Conservation (phyloP, 2,113 vertebrate genomes). For the western clawed frog (Xenopus tropicalis) region DNA sequence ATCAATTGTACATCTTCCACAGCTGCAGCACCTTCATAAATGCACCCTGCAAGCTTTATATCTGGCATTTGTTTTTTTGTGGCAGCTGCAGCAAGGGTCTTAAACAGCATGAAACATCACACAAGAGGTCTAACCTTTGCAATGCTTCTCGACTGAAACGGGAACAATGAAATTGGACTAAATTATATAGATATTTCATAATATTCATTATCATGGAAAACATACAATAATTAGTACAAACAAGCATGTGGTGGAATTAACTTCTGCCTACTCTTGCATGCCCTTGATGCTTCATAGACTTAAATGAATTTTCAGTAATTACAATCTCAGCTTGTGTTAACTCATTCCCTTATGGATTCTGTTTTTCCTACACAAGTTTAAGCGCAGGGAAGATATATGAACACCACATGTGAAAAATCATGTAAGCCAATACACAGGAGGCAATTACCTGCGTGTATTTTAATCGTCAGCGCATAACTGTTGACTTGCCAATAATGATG, state of each 20-base stretch:
- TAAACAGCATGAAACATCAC: too few species aligned
- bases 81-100: too few species aligned
- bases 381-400: neutral
- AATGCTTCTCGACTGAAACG: too few species aligned
- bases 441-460: slow-evolving; percentile 8
- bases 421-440: neutral
- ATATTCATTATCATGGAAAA: neutral
- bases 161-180: too few species aligned
- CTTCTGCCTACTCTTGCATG: neutral
- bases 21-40: too few species aligned
- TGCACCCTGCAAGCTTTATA: too few species aligned
- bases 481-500: slow-evolving; percentile 6
- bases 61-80: too few species aligned
- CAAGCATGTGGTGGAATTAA: slow-evolving; percentile 1
- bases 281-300: neutral
- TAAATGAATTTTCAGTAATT: slow-evolving; percentile 9
- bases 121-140: too few species aligned
- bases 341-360: slow-evolving; percentile 9
- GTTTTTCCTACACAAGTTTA: slow-evolving; percentile 6
- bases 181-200: too few species aligned
- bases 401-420: neutral
- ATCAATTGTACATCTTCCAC: too few species aligned
- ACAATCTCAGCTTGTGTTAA: neutral
- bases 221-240: slow-evolving; percentile 2
- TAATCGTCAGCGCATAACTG: slow-evolving; percentile 2